Percentiles rank a stretch among this genome's conserved stretches.
phyloP scores from a whole-genome alignment of 2,888 invertebrate genomes.

The Pharmacophagus antenor region DNA sequence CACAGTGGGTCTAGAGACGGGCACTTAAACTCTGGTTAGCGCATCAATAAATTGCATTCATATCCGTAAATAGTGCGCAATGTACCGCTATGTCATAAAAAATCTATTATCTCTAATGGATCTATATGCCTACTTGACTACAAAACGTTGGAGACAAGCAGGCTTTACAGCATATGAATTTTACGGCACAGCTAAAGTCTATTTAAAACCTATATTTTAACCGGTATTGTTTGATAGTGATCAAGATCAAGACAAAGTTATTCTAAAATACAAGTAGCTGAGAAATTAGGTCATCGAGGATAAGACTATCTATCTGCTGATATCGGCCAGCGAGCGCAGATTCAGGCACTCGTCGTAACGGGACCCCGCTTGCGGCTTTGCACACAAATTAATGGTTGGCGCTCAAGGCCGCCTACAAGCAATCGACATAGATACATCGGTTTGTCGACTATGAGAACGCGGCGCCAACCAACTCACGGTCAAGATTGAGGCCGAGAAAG shows the following conservation, averaged over 20 bases:
- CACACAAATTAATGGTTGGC: slow-evolving; percentile 77
- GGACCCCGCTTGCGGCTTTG: slow-evolving; percentile 67
- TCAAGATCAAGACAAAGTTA: background rate
- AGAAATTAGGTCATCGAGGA: slow-evolving; percentile 5
- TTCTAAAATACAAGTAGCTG: background rate
- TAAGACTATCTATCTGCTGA: slow-evolving; percentile 43
- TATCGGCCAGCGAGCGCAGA: slow-evolving; percentile 59
- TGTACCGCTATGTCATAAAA: slow-evolving; percentile 37
- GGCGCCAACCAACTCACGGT: slow-evolving; percentile 64
- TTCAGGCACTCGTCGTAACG: slow-evolving; percentile 71
- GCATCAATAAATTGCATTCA: slow-evolving; percentile 33
- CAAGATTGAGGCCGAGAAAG: slow-evolving; percentile 75
- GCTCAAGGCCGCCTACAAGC: slow-evolving; percentile 79
- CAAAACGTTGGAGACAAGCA: slow-evolving; percentile 21
- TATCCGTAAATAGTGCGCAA: slow-evolving; percentile 31
- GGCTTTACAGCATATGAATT: slow-evolving; percentile 25
- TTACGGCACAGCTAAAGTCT: slow-evolving; percentile 23
- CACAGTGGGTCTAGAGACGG: slow-evolving; percentile 17
- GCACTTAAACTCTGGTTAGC: slow-evolving; percentile 28
- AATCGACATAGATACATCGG: slow-evolving; percentile 78
- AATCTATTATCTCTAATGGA: slow-evolving; percentile 35
- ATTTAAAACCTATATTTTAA: background rate
- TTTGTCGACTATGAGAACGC: slow-evolving; percentile 74
- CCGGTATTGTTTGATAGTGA: slow-evolving; percentile 1
- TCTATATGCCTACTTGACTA: slow-evolving; percentile 27